Evolutionary conservation across 1,140 invertebrate species (phyloP).

Genomic region (Coelopa frigida): DNA sequence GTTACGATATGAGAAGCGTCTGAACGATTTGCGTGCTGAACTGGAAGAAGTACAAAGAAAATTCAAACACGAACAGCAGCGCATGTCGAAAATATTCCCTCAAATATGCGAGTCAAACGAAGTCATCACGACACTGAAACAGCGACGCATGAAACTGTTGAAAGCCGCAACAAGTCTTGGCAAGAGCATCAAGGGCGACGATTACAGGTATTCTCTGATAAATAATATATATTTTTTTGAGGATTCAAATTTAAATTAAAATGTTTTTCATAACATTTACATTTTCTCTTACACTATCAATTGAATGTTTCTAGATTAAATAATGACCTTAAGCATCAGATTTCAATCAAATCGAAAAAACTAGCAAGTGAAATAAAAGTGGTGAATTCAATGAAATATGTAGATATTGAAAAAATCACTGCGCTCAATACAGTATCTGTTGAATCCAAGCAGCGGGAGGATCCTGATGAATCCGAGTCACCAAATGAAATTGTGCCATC

Average conservation of each 20-base stretch:
- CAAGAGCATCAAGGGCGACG: constrained; percentile 26
- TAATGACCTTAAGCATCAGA: constrained; percentile 15
- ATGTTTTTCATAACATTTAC: background rate
- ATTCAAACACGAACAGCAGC: constrained; percentile 27
- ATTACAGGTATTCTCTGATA: constrained; percentile 37
- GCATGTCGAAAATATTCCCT: constrained; percentile 29
- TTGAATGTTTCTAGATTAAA: constrained; percentile 9
- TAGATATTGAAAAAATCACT: constrained; percentile 2
- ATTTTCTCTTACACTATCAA: background rate
- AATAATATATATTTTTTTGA: background rate
- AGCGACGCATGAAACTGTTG: constrained; percentile 30
- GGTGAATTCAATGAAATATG: constrained; percentile 12
- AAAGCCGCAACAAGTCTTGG: constrained; percentile 32
- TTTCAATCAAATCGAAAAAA: constrained; percentile 10
- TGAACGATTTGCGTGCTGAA: constrained; percentile 29
- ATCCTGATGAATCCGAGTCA: too few relatives aligned
- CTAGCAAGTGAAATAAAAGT: constrained; percentile 15
- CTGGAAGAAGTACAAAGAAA: constrained; percentile 25
- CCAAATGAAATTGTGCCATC: too few relatives aligned
- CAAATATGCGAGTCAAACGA: constrained; percentile 34
- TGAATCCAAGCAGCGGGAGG: too few relatives aligned
- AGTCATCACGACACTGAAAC: constrained; percentile 31
- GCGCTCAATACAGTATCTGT: background rate
- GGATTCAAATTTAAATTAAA: background rate
- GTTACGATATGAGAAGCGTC: constrained; percentile 22